Percentiles rank a stretch among this genome's conserved stretches.
Conservation (phyloP, 2,888 invertebrate genomes). For the Stenurella melanura region DNA sequence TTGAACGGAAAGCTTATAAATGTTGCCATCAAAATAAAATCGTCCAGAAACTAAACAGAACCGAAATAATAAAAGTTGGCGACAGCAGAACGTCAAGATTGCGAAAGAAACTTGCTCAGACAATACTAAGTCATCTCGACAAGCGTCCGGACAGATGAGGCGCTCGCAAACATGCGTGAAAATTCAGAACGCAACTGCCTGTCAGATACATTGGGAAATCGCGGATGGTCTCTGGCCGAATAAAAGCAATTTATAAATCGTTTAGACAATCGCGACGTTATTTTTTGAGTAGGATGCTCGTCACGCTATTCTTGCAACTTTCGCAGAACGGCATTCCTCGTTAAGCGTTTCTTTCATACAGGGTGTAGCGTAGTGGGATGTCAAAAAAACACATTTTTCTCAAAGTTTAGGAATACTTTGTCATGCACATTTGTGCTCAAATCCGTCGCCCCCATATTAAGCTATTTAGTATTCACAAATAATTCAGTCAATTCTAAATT, state of each 20-base stretch:
- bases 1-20: constrained; percentile 18
- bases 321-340: not conserved
- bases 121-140: constrained; percentile 59
- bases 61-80: constrained; percentile 39
- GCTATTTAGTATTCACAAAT: too few relatives aligned
- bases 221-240: constrained; percentile 35
- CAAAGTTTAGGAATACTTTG: too few relatives aligned
- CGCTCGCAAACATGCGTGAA: constrained; percentile 65
- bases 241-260: constrained; percentile 8
- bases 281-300: not conserved
- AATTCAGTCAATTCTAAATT: too few relatives aligned
- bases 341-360: not conserved
- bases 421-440: too few relatives aligned
- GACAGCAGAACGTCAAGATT: constrained; percentile 48
- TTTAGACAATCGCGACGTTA: not conserved
- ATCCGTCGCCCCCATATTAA: too few relatives aligned
- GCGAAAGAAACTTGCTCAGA: constrained; percentile 54
- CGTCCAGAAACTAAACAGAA: constrained; percentile 19
- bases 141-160: constrained; percentile 65
- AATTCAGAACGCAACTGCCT: constrained; percentile 55
- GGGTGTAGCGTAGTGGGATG: too few relatives aligned
- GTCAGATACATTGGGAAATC: constrained; percentile 49
- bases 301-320: not conserved
- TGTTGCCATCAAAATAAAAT: constrained; percentile 25
- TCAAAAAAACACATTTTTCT: too few relatives aligned